phyloP scores from a whole-genome alignment of 2,888 invertebrate genomes.

The Xestia c-nigrum region DNA sequence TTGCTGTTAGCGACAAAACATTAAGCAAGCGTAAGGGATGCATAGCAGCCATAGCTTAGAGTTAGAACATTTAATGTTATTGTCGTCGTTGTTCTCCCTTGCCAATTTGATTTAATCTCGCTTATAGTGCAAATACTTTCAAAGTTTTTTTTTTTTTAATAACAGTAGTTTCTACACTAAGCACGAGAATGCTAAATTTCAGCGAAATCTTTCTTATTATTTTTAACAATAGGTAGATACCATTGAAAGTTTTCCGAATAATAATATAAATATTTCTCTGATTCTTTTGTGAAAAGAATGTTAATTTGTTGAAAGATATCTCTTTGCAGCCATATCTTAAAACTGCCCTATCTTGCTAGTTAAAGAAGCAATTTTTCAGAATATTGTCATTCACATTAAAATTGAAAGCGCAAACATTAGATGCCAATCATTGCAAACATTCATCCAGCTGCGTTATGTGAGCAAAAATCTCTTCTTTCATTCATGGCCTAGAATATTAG shows the following conservation, averaged over 20 bases:
- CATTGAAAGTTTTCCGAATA: no score
- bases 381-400: not conserved
- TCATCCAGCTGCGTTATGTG: conserved; percentile 4
- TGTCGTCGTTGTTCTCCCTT: not conserved
- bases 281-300: not conserved
- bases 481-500: conserved; percentile 3
- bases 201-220: not conserved
- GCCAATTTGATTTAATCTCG: not conserved
- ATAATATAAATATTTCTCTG: not conserved
- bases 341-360: not conserved
- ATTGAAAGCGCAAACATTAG: conserved; percentile 32
- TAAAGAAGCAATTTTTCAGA: conserved; percentile 6
- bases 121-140: not conserved
- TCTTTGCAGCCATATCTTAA: not conserved
- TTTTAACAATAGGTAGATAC: not conserved
- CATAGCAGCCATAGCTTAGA: conserved; percentile 26
- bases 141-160: not conserved
- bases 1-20: conserved; percentile 31
- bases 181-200: not conserved
- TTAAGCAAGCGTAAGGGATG: conserved; percentile 11
- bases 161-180: not conserved
- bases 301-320: not conserved
- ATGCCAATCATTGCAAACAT: conserved; percentile 15
- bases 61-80: conserved; percentile 20
- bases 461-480: conserved; percentile 1